Percentiles rank a stretch among this genome's conserved stretches.
Conservation (phyloP, 1,140 invertebrate genomes). For the Mylabris phalerata region DNA sequence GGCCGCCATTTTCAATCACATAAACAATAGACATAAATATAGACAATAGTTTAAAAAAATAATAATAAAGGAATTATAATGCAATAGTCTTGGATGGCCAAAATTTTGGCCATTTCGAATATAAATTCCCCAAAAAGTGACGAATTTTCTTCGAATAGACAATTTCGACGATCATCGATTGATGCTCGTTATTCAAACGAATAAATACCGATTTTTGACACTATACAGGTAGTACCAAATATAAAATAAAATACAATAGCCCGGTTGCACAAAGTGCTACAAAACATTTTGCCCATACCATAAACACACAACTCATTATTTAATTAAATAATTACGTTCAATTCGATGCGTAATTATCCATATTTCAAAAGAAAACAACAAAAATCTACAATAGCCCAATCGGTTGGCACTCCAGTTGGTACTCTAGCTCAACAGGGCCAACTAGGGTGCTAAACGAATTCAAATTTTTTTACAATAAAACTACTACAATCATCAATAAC, state of each 20-base stretch:
- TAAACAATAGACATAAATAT: slow-evolving; percentile 29
- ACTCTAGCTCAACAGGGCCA: no score
- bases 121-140: slow-evolving; percentile 41
- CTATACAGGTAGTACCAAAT: no score
- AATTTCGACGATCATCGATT: not conserved
- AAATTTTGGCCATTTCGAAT: slow-evolving; percentile 18
- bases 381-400: slow-evolving; percentile 41
- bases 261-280: slow-evolving; percentile 43
- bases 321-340: not conserved
- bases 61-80: slow-evolving; percentile 12
- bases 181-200: not conserved
- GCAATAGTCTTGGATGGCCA: slow-evolving; percentile 31
- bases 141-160: slow-evolving; percentile 2
- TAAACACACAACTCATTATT: slow-evolving; percentile 22
- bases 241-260: slow-evolving; percentile 37
- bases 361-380: slow-evolving; percentile 22
- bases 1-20: not conserved
- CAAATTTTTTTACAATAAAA: slow-evolving; percentile 27
- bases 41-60: slow-evolving; percentile 35
- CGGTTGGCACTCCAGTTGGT: not conserved
- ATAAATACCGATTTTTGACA: no score
- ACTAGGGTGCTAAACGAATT: slow-evolving; percentile 12
- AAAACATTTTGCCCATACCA: slow-evolving; percentile 41
- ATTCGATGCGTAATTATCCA: slow-evolving; percentile 16
- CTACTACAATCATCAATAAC: slow-evolving; percentile 1